A percentile compares a stretch with the other conserved stretches of the same genome.
Evolutionary conservation across 2,888 invertebrate species (phyloP).

Genomic region (Prenolepis imparis): DNA sequence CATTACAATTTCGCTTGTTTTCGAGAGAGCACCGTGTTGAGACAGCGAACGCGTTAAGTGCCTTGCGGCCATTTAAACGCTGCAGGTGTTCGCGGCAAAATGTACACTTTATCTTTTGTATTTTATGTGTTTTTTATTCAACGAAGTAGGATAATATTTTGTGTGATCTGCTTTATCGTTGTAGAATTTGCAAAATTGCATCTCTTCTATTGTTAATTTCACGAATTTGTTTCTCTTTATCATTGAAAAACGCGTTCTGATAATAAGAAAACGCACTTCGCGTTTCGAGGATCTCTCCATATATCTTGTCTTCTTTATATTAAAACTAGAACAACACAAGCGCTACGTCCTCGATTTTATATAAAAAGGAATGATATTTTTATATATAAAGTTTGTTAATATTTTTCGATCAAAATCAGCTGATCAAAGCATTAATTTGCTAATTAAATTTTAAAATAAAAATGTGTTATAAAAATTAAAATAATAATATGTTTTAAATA

Average conservation of each 20-base stretch:
- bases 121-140: neutral
- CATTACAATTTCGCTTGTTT: conserved; percentile 63
- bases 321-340: conserved; percentile 68
- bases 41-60: conserved; percentile 42
- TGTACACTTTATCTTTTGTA: neutral
- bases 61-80: neutral
- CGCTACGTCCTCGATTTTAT: too few species aligned
- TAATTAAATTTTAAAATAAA: too few species aligned
- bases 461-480: too few species aligned
- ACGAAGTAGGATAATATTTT: neutral
- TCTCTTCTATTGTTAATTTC: neutral
- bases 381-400: too few species aligned
- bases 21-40: conserved; percentile 41
- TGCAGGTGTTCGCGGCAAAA: neutral
- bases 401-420: too few species aligned
- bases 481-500: too few species aligned
- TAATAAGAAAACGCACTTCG: conserved; percentile 1
- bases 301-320: neutral
- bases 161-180: neutral
- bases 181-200: neutral
- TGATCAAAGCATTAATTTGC: too few species aligned
- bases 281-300: neutral
- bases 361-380: too few species aligned
- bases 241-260: neutral
- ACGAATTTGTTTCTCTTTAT: neutral